These are phyloP conservation scores for Harpagifer antarcticus DNA, from an alignment of 2,797 vertebrate species.

Conservation along the genomic window DNA sequence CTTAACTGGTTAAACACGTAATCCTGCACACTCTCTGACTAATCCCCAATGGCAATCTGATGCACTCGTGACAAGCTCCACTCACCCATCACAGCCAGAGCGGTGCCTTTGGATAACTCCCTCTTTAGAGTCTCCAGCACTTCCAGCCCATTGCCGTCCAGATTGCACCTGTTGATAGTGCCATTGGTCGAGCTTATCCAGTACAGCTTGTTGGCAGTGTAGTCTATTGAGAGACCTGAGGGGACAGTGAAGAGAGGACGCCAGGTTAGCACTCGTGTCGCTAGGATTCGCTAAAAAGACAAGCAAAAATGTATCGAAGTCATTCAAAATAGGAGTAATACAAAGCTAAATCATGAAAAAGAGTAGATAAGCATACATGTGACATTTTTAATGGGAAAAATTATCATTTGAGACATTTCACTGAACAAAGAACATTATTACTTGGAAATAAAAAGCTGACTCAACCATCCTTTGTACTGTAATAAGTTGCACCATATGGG, in stretches of 20 bases:
- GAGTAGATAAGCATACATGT: background rate
- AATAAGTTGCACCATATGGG: background rate
- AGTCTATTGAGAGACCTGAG: constrained; percentile 96
- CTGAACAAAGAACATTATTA: background rate
- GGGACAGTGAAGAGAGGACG: constrained; percentile 23
- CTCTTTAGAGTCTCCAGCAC: constrained; percentile 95
- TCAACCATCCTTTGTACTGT: background rate
- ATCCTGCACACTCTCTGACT: constrained; percentile 66
- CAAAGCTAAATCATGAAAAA: background rate
- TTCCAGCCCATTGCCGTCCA: constrained; percentile 95
- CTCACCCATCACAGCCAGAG: constrained; percentile 99
- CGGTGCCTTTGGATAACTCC: constrained; percentile 94
- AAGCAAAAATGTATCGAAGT: background rate
- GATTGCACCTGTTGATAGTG: constrained; percentile 98
- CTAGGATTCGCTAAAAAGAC: background rate
- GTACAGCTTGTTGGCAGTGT: constrained; percentile 94
- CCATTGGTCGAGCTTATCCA: constrained; percentile 99
- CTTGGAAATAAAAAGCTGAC: background rate
- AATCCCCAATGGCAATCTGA: constrained; percentile 67
- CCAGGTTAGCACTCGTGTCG: constrained; percentile 19
- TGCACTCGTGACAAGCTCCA: constrained; percentile 72
- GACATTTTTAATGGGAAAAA: background rate
- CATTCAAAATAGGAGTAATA: background rate
- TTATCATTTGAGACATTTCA: background rate
- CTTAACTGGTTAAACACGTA: constrained; percentile 72